Evolutionary conservation across 2,888 invertebrate species (phyloP).

Genomic region (Xestia ashworthii): DNA sequence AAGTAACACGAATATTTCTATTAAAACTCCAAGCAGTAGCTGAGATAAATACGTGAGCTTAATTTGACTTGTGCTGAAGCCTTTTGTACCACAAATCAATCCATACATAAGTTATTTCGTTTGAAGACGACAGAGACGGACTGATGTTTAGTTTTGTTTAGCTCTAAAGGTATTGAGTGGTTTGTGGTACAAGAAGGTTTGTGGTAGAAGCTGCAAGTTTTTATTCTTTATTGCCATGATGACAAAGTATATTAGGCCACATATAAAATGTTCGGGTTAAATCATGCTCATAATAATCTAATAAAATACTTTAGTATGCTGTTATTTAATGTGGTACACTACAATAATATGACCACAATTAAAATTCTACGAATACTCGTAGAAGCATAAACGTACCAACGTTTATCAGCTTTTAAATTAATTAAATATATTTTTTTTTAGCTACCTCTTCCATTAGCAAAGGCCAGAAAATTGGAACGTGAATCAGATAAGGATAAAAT

Average conservation of each 20-base stretch:
- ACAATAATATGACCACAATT: not conserved
- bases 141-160: not conserved
- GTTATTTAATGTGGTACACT: not conserved
- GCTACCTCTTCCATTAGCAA: not conserved
- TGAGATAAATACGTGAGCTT: not conserved
- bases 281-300: not conserved
- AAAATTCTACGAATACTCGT: not conserved
- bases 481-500: slow-evolving; percentile 27
- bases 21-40: not conserved
- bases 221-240: not conserved
- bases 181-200: not conserved
- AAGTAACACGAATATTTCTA: not conserved
- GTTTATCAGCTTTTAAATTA: not conserved
- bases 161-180: not conserved
- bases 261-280: not conserved
- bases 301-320: not conserved
- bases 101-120: not conserved
- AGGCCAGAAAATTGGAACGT: slow-evolving; percentile 19
- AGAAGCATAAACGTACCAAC: not conserved
- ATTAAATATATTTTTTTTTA: not conserved
- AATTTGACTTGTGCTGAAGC: not conserved
- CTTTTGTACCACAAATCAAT: not conserved
- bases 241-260: too few relatives aligned
- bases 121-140: not conserved
- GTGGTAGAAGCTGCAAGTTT: not conserved